Evolutionary conservation across 2,113 vertebrate species (phyloP).

Genomic region (Dendropsophus ebraccatus): DNA sequence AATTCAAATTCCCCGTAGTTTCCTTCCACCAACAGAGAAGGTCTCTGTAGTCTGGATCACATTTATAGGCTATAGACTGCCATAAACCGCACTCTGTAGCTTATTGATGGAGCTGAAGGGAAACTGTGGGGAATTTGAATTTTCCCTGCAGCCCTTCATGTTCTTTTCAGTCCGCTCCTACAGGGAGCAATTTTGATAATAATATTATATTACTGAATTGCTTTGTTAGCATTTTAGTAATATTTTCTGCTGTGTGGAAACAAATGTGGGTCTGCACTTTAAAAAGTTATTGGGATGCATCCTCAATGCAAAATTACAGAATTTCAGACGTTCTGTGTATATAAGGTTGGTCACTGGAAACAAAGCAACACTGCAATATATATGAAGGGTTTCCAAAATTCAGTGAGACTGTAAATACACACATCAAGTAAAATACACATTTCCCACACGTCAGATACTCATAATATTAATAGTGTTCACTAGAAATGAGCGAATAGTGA

Average conservation of each 20-base stretch:
- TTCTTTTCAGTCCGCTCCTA: background rate
- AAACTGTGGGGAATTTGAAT: conserved; percentile 4
- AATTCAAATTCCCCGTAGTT: background rate
- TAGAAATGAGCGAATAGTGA: too few relatives aligned
- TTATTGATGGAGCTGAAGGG: conserved; percentile 1
- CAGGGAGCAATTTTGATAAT: background rate
- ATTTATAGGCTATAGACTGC: background rate
- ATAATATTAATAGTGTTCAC: too few relatives aligned
- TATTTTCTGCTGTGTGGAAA: background rate
- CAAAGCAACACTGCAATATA: background rate
- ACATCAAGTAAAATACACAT: too few relatives aligned
- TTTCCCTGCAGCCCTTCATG: conserved; percentile 3
- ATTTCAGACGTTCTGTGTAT: background rate
- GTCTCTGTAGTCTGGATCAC: background rate
- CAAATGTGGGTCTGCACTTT: background rate
- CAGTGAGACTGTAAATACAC: too few relatives aligned
- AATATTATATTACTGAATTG: background rate
- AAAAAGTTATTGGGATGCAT: background rate
- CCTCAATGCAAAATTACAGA: background rate
- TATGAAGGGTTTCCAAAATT: too few relatives aligned
- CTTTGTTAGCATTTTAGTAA: background rate
- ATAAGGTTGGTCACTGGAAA: background rate
- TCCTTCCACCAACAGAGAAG: background rate
- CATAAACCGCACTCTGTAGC: background rate
- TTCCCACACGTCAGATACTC: too few relatives aligned